Evolutionary conservation across 2,888 invertebrate genomes (phyloP).

Genomic region (Pycnomerus fuliginosus): DNA sequence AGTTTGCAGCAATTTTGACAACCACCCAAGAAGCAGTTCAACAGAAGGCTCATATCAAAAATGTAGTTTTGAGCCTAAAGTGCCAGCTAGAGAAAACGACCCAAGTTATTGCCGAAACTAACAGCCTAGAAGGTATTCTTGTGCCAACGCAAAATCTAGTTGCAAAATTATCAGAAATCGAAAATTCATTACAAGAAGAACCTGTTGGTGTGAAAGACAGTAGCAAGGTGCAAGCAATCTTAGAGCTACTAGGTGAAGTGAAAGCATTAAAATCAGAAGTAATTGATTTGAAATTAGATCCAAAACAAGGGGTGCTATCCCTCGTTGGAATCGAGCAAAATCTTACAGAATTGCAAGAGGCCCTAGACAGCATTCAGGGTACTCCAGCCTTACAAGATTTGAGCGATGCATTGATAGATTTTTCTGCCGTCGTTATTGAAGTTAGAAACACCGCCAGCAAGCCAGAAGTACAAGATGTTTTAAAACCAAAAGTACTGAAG

Average conservation of each 20-base stretch:
- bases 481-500: slow-evolving; percentile 24
- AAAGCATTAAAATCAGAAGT: background rate
- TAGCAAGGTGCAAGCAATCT: too few species aligned
- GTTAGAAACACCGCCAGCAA: slow-evolving; percentile 10
- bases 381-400: too few species aligned
- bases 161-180: slow-evolving; percentile 12
- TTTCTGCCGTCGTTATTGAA: slow-evolving; percentile 19
- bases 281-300: background rate
- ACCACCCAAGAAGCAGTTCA: too few species aligned
- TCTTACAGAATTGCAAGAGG: too few species aligned
- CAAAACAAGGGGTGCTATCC: background rate
- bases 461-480: slow-evolving; percentile 23
- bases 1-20: too few species aligned
- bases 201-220: too few species aligned
- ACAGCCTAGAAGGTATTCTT: slow-evolving; percentile 14
- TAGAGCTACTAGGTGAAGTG: too few species aligned
- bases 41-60: too few species aligned
- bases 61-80: too few species aligned
- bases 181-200: too few species aligned
- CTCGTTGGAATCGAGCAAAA: background rate
- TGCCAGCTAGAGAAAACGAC: slow-evolving; percentile 18
- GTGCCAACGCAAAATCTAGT: slow-evolving; percentile 20
- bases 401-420: slow-evolving; percentile 19
- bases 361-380: too few species aligned
- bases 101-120: slow-evolving; percentile 10